These are phyloP conservation scores for Drosophila robusta DNA, from an alignment of 2,888 invertebrate genomes.

Conservation along the genomic window DNA sequence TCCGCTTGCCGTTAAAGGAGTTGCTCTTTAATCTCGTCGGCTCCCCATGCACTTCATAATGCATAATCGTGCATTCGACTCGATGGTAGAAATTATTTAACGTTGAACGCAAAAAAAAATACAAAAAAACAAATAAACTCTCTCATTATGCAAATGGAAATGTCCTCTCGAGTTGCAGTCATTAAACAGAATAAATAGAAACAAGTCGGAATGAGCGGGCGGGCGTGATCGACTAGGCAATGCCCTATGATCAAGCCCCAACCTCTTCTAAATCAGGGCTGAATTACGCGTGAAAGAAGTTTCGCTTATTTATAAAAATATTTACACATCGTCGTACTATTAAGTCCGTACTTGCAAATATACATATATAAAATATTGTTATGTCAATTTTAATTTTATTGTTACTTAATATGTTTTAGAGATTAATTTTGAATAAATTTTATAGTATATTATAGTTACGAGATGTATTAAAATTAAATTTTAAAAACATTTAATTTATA, in stretches of 20 bases:
- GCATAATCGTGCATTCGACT: slow-evolving; percentile 36
- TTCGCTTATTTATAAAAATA: too few species aligned
- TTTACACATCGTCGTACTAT: too few species aligned
- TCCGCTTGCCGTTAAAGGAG: neutral
- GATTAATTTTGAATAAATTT: too few species aligned
- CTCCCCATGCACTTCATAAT: slow-evolving; percentile 3
- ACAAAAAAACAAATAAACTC: slow-evolving; percentile 1
- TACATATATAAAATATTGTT: too few species aligned
- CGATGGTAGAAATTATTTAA: slow-evolving; percentile 24
- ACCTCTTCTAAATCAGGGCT: too few species aligned
- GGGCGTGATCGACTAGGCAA: neutral
- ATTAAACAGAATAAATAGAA: slow-evolving; percentile 51
- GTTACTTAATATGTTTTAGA: too few species aligned
- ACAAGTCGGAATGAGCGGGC: neutral
- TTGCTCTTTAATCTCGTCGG: slow-evolving; percentile 6
- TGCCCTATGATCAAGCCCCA: neutral
- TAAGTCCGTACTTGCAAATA: too few species aligned
- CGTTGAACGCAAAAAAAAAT: neutral
- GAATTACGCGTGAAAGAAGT: too few species aligned
- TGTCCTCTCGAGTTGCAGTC: slow-evolving; percentile 48
- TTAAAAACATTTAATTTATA: too few species aligned
- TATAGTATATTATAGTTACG: too few species aligned
- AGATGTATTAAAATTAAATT: too few species aligned
- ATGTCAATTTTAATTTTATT: too few species aligned
- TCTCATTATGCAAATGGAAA: slow-evolving; percentile 68